These are phyloP conservation scores for Clarias fuscus DNA, from an alignment of 2,797 vertebrate species.

Conservation along the genomic window DNA sequence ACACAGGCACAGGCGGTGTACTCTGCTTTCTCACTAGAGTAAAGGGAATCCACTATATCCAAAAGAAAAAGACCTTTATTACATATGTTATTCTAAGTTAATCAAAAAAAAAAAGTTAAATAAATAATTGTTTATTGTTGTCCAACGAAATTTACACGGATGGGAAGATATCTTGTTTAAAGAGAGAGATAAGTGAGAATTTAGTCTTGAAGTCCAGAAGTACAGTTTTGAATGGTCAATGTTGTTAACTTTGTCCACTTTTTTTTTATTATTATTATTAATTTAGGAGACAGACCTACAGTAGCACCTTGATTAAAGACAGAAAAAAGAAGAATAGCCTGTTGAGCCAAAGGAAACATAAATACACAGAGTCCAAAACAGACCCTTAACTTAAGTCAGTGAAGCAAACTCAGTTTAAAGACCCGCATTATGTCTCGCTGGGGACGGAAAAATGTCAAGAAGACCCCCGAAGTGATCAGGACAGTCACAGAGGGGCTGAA, in stretches of 20 bases:
- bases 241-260: not conserved
- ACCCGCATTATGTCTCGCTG: constrained; percentile 85
- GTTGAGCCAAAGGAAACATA: constrained; percentile 59
- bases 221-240: not conserved
- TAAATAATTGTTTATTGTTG: not conserved
- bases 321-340: constrained; percentile 68
- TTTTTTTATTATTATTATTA: not conserved
- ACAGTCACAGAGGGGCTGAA: constrained; percentile 92
- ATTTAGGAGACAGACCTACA: constrained; percentile 20
- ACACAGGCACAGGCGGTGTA: constrained; percentile 65
- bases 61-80: constrained; percentile 34
- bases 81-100: not conserved
- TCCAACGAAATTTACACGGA: not conserved
- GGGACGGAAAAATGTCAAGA: constrained; percentile 84
- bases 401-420: constrained; percentile 32
- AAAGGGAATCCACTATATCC: constrained; percentile 55
- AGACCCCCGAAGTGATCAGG: constrained; percentile 86
- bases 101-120: not conserved
- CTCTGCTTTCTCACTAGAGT: constrained; percentile 58
- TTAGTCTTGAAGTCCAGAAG: not conserved
- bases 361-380: constrained; percentile 41
- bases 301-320: constrained; percentile 63
- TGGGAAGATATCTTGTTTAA: constrained; percentile 7
- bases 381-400: constrained; percentile 46
- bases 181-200: constrained; percentile 20